Evolutionary conservation across 2,797 vertebrate genomes (phyloP), one percentile per base, ranked within the genome.

Genomic region (Centropyge bicolor): DNA sequence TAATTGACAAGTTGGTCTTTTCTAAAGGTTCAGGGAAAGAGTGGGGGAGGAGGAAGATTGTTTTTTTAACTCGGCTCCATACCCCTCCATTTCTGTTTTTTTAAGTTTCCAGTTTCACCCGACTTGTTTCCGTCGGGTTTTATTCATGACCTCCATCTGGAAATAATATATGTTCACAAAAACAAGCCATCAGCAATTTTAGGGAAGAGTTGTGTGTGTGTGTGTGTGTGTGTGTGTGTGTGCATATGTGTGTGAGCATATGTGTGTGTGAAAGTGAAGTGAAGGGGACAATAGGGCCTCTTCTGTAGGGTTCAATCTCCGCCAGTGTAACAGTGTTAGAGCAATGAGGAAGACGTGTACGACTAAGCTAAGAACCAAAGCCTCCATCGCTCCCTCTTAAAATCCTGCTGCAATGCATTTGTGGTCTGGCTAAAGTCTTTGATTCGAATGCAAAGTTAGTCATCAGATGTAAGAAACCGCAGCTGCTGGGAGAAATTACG

Each of bases 91-190:
- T 86, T 93, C 85, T 93, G 92, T 95, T 95, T 94, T 95, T 94
- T 93, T 84, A 92, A 94, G 94, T 95, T 94, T 96, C 93, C 91
- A 95, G 92, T 96, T 96, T 95, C 93, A 94, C 91, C 89, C 87
- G 57, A 92, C 90, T 93, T 90, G 90, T 95, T 95, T 95, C 94
- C 92, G 91, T 94, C 79, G 54, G 83, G 90, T 92, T 94, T 94
- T 93, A 95, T 95, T 95, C 94, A 94, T 93, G 93, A 94, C 89
- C 93, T 89, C 93, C 95, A 96, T 96, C 95, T 96, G 95, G 94
- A 95, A 96, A 95, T 95, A 92, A 96, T 95, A 95, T 95, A 93
- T 93, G 89, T 88, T 94, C 88, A 90, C 92, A 91, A 95, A 95
- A 95, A 94, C 91, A 94, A 94, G 88, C 88, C 91, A 91, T 94